Conservation (phyloP, 2,797 vertebrate genomes). For the Triplophysa yarkandensis region DNA sequence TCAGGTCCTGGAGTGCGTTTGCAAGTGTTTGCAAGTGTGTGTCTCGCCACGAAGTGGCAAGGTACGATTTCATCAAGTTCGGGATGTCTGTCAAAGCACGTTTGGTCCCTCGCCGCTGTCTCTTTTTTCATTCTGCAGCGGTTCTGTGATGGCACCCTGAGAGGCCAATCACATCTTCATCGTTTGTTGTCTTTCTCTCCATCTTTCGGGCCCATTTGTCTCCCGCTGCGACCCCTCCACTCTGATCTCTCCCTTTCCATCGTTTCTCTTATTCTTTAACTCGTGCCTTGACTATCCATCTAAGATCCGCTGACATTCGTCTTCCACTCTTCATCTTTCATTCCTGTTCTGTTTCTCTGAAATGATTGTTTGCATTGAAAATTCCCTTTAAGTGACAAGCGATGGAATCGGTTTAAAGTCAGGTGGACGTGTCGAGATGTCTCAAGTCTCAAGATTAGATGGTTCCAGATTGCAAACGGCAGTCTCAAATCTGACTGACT, state of each 20-base stretch:
- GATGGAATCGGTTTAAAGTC: not conserved
- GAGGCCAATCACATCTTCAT: slow-evolving; percentile 37
- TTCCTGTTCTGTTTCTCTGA: slow-evolving; percentile 11
- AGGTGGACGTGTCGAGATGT: not conserved
- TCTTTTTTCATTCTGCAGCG: slow-evolving; percentile 18
- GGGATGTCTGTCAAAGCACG: slow-evolving; percentile 23
- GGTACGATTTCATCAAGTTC: slow-evolving; percentile 55
- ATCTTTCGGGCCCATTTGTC: slow-evolving; percentile 21
- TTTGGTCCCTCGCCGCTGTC: slow-evolving; percentile 20
- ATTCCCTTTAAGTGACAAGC: not conserved
- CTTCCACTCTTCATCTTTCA: slow-evolving; percentile 15
- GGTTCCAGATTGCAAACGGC: not conserved
- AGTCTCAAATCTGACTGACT: slow-evolving; percentile 5
- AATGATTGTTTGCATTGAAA: not conserved
- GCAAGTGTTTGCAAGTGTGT: slow-evolving; percentile 19
- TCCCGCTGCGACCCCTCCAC: slow-evolving; percentile 1
- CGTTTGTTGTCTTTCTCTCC: slow-evolving; percentile 19
- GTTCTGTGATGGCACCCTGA: slow-evolving; percentile 36
- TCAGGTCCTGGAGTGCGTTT: slow-evolving; percentile 33
- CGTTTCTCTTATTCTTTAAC: slow-evolving; percentile 15
- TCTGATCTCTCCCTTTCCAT: slow-evolving; percentile 34
- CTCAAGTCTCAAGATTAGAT: slow-evolving; percentile 3
- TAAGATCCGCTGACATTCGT: slow-evolving; percentile 10
- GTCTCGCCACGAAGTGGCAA: slow-evolving; percentile 36
- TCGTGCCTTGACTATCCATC: not conserved